These are phyloP conservation scores for Thalassophryne amazonica DNA, from an alignment of 2,797 vertebrate species.

Conservation along the genomic window DNA sequence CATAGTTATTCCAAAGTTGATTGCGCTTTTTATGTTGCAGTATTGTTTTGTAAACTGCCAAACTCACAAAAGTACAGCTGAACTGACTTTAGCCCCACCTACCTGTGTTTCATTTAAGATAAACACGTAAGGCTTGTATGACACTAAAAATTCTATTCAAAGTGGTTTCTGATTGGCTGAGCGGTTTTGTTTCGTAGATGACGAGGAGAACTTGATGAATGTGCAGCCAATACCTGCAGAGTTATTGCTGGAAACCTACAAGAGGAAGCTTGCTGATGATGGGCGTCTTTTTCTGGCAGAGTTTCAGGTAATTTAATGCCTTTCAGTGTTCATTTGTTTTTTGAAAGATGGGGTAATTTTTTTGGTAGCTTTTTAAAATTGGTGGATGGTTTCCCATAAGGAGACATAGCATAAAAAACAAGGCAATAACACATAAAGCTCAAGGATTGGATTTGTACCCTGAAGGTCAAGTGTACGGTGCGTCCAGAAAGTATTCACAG, in stretches of 20 bases:
- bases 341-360: background rate
- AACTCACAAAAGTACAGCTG: too few relatives aligned
- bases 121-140: too few relatives aligned
- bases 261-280: conserved; percentile 91
- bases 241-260: conserved; percentile 83
- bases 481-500: too few relatives aligned
- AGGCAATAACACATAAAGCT: background rate
- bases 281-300: conserved; percentile 92
- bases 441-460: background rate
- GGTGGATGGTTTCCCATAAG: background rate
- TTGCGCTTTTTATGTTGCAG: too few relatives aligned
- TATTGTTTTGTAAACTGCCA: too few relatives aligned
- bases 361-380: background rate
- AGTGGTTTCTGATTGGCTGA: background rate
- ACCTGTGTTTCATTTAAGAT: too few relatives aligned
- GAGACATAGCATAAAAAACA: background rate
- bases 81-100: too few relatives aligned
- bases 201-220: conserved; percentile 82
- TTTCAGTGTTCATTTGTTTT: background rate
- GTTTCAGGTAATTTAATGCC: conserved; percentile 88
- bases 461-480: background rate
- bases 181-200: conserved; percentile 60
- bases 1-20: too few relatives aligned
- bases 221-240: conserved; percentile 90
- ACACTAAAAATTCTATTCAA: background rate